Base-by-base conservation (phyloP, 1,140 invertebrate genomes). In the Papilio machaon region DNA sequence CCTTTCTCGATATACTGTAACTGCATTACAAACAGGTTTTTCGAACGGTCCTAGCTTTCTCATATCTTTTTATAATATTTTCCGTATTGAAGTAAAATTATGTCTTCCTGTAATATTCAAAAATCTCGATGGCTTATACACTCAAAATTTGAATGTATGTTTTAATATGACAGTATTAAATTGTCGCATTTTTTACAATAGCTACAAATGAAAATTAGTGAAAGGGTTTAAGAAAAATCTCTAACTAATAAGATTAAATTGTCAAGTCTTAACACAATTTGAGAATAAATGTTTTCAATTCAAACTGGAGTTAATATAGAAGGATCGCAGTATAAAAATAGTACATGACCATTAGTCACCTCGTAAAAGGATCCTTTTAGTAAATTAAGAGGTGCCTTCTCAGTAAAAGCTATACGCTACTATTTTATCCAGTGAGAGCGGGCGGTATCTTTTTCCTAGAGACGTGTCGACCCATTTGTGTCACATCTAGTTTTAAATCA, bases 1-100 rank as follows among this genome's bases (percentile, higher is more conserved):
- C 80, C 91, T 85, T 77, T 90, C 87, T 74, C 91, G 87, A 81
- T 92, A 94, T 15, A 91, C 89, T 10, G 88, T 81, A 64, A 94
- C 91, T 3, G 83, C 91, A 79, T 92, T 93, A 84, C 86, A 92
- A 82, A 93, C 86, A 75, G 91, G 86, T 84, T 83, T 89, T 81
- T 94, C 91, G 76, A 89, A 82, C 0, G 83, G 81, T 52, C 82
- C 86, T 82, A 90, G 87, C 79, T 92, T 91, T 81, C 84, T 88
- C 90, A 93, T 91, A 46, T 46, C 8, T 73, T 46, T 19, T 70
- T 70, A 38, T 4, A 73, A 8, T 58, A 58, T 58, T 58, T 46
- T 73, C 43, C 15, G 8, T 38, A 38, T 6, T 43, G 46, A 73
- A 73, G 19, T 46, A 9, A 5, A n/a, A 46, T 30, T 67, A 8